Evolutionary conservation across 1,140 invertebrate species (phyloP), one percentile per base, ranked within the genome.

Genomic region (Phthorimaea operculella): DNA sequence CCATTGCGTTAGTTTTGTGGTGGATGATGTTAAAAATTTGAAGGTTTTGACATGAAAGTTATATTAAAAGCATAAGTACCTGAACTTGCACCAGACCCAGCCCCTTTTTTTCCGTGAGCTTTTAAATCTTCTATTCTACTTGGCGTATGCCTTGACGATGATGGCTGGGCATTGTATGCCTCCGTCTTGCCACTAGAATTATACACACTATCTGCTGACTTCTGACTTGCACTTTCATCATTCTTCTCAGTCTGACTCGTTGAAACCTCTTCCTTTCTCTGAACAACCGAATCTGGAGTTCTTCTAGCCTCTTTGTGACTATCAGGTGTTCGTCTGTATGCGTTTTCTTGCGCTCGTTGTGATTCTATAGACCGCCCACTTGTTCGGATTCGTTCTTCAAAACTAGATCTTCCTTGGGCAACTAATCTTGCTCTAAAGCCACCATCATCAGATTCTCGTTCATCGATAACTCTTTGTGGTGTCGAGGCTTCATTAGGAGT

Each of bases 391-490:
- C 81, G 70, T 47, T 82, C 81, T 66, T 86, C 84, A 50, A 81
- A 79, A 55, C 80, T 86, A 7, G 74, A 74, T 63, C 81, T 74
- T 5, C 77, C 72, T 67, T 87, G 85, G 18, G 78, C 76, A 45
- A 66, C 76, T 12, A 83, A 60, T 58, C 81, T 70, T 10, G 72
- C 71, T 62, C 87, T 68, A 64, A 89, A 89, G 1, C 88, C 88
- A 12, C 88, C 88, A 55, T 89, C 88, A 60, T 89, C 88, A 12
- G 87, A 88, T 68, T 89, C 87, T 61, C 88, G 79, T 68, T 87
- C 88, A 5, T 82, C 82, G 54, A 54, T 57, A 54, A 16, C 39
- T 67, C 44, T 71, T 57, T 60, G 68, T 18, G 63, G 65, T 42
- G 57, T 68, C 21, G 21, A 28, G 58, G 58, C 66, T 55, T 80